Conservation (phyloP, 2,888 invertebrate genomes). For the Euzophera pinguis region DNA sequence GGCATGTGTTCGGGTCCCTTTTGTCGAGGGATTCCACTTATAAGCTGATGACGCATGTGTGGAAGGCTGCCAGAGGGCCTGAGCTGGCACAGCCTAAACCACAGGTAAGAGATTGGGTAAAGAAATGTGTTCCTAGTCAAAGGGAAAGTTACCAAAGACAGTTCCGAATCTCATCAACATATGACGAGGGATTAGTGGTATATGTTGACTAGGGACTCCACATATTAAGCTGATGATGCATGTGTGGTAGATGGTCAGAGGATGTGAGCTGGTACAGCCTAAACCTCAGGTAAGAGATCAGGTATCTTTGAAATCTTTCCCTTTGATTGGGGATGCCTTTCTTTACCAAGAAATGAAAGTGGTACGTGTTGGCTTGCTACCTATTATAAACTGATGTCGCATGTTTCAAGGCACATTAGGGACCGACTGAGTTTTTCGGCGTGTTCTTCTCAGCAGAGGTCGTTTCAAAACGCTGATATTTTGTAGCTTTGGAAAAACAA, state of each 20-base stretch:
- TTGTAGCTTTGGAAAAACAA: no score
- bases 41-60: slow-evolving; percentile 91
- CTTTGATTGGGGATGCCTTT: no score
- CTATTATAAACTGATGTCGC: slow-evolving; percentile 93
- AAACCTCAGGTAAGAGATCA: slow-evolving; percentile 46
- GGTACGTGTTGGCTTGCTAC: slow-evolving; percentile 91
- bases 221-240: slow-evolving; percentile 92
- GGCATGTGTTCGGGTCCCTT: slow-evolving; percentile 94
- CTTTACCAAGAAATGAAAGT: no score
- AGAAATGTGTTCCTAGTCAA: no score
- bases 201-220: slow-evolving; percentile 93
- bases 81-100: slow-evolving; percentile 60
- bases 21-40: slow-evolving; percentile 93
- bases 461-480: no score
- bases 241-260: slow-evolving; percentile 87
- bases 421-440: no score
- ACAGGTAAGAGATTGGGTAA: slow-evolving; percentile 34
- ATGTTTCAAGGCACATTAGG: no score
- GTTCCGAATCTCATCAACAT: no score
- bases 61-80: slow-evolving; percentile 82
- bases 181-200: no score
- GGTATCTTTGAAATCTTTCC: no score
- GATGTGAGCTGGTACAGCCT: slow-evolving; percentile 57
- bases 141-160: no score
- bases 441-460: no score